These are phyloP conservation scores for Oncorhynchus gorbuscha DNA, from an alignment of 2,113 vertebrate species.

Conservation along the genomic window DNA sequence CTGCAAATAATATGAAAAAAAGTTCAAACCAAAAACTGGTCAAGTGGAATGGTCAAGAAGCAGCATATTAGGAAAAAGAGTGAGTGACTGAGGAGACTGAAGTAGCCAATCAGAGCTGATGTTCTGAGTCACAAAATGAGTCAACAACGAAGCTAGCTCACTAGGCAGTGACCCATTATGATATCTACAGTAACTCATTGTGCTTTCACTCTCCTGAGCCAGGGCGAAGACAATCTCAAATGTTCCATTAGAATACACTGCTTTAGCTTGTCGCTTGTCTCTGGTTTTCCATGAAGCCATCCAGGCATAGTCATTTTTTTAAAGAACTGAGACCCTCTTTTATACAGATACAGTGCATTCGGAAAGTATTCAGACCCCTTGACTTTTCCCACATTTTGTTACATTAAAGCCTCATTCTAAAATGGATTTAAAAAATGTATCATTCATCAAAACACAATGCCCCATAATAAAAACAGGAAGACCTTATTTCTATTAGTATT, in stretches of 20 bases:
- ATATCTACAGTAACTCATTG: conserved; percentile 9
- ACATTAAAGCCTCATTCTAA: no score
- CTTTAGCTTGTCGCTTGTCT: background rate
- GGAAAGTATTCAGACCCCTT: no score
- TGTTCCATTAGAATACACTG: background rate
- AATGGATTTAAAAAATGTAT: no score
- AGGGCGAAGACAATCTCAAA: conserved; percentile 5
- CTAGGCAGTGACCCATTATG: background rate
- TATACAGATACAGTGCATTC: background rate
- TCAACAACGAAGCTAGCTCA: conserved; percentile 3
- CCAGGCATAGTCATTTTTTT: background rate
- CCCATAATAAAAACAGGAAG: no score
- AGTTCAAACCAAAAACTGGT: background rate
- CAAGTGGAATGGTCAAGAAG: conserved; percentile 2
- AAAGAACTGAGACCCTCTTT: background rate
- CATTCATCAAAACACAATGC: no score
- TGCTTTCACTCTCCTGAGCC: background rate
- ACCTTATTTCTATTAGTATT: no score
- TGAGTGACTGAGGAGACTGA: background rate
- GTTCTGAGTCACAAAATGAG: conserved; percentile 3
- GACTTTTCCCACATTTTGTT: no score
- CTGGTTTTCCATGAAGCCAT: background rate
- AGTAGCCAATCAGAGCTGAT: background rate
- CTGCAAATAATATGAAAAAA: background rate
- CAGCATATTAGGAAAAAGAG: conserved; percentile 5